Evolutionary conservation across 2,888 invertebrate species (phyloP).

Genomic region (Zaprionus obscuricornis): DNA sequence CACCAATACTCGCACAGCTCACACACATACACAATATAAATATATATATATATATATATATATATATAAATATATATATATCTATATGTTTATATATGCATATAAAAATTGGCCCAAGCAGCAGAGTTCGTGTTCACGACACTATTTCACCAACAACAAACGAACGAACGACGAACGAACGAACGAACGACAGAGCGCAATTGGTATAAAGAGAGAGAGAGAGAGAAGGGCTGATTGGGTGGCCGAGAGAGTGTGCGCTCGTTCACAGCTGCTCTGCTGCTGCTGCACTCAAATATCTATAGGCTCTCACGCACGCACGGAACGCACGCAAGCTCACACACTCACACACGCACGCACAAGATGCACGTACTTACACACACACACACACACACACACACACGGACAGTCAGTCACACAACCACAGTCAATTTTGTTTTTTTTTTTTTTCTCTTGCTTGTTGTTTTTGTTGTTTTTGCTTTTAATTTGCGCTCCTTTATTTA

Average conservation of each 20-base stretch:
- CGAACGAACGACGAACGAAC: not conserved
- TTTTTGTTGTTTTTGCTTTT: conserved; percentile 20
- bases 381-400: not conserved
- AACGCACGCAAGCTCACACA: conserved; percentile 6
- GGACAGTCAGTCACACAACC: conserved; percentile 4
- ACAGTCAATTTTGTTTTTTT: conserved; percentile 1
- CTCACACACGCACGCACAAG: conserved; percentile 9
- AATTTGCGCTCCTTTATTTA: conserved; percentile 5
- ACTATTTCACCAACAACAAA: too few species aligned
- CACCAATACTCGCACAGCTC: too few species aligned
- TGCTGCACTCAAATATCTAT: conserved; percentile 26
- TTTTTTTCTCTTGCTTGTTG: conserved; percentile 9
- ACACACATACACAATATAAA: too few species aligned
- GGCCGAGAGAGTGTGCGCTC: too few species aligned
- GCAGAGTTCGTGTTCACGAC: too few species aligned
- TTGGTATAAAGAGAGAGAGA: conserved; percentile 2
- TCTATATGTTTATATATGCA: too few species aligned
- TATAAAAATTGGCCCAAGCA: too few species aligned
- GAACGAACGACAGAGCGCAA: too few species aligned
- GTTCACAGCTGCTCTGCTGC: conserved; percentile 17
- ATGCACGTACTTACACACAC: conserved; percentile 6
- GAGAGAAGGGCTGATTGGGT: conserved; percentile 16
- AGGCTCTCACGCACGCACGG: not conserved
- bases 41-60: too few species aligned
- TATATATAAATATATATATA: too few species aligned